Evolutionary conservation across 2,888 invertebrate genomes (phyloP).

Genomic region (Leptopilina drosophilae): DNA sequence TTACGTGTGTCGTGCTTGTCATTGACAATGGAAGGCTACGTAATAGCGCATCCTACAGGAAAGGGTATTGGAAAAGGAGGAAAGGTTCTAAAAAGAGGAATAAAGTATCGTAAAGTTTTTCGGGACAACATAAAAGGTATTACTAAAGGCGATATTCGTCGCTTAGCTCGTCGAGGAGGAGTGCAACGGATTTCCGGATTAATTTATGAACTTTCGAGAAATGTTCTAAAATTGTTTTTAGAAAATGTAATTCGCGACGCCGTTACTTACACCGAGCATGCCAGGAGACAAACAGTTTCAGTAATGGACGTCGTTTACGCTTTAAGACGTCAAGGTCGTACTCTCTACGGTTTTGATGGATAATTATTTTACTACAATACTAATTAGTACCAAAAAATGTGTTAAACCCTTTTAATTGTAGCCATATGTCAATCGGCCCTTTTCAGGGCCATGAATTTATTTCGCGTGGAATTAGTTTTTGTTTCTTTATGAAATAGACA

Average conservation of each 20-base stretch:
- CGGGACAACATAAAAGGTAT: conserved; percentile 88
- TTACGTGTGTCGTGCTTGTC: too few species aligned
- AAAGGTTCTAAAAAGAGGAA: conserved; percentile 89
- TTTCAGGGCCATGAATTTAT: neutral
- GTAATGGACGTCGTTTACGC: neutral
- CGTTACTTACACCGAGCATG: neutral
- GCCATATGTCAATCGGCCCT: neutral
- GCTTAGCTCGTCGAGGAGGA: conserved; percentile 4
- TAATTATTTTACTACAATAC: neutral
- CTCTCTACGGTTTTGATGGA: neutral
- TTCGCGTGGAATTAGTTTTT: neutral
- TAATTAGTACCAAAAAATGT: too few species aligned
- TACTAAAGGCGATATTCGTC: conserved; percentile 86
- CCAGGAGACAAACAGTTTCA: neutral
- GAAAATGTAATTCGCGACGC: conserved; percentile 39
- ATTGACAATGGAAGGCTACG: too few species aligned
- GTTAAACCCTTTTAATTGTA: neutral
- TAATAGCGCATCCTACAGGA: too few species aligned
- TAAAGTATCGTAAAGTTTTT: conserved; percentile 88
- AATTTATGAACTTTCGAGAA: conserved; percentile 40
- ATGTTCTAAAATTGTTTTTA: conserved; percentile 43
- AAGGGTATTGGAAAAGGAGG: conserved; percentile 70
- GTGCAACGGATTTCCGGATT: neutral
- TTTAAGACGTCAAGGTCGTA: neutral
- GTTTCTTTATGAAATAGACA: too few species aligned